Conservation (phyloP, 1,140 invertebrate genomes). For the Apis cerana region DNA sequence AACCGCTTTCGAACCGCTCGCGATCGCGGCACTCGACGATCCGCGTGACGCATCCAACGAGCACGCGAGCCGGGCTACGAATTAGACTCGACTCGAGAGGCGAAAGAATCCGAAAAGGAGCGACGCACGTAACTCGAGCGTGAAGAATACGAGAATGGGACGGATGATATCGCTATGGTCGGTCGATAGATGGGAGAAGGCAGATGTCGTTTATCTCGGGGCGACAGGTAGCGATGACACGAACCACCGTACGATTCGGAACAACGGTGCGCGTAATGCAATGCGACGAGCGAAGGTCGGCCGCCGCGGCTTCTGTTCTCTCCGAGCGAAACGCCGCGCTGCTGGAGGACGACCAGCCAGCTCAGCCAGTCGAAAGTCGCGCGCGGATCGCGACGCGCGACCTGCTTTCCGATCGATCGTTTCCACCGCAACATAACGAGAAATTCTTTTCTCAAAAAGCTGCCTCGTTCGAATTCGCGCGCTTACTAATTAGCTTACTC, state of each 20-base stretch:
- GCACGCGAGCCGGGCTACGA: not conserved
- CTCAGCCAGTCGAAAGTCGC: constrained; percentile 69
- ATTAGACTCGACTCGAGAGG: no score
- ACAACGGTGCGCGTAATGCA: constrained; percentile 71
- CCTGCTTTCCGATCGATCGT: constrained; percentile 26
- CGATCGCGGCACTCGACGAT: constrained; percentile 26
- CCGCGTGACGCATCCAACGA: not conserved
- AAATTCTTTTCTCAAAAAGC: not conserved
- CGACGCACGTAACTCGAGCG: not conserved
- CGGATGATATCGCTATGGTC: not conserved
- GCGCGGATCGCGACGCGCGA: constrained; percentile 61
- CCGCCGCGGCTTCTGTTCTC: constrained; percentile 54
- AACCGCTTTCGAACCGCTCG: not conserved
- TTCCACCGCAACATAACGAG: constrained; percentile 42
- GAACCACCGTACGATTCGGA: constrained; percentile 29
- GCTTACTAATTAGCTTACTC: no score
- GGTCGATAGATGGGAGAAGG: not conserved
- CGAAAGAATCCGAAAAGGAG: no score
- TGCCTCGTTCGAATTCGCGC: no score
- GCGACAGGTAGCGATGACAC: constrained; percentile 35
- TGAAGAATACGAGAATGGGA: not conserved
- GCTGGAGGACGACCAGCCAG: constrained; percentile 22
- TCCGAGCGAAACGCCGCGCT: constrained; percentile 49
- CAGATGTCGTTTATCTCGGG: constrained; percentile 15
- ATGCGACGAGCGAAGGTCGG: constrained; percentile 70